Evolutionary conservation across 2,888 invertebrate species (phyloP).

Genomic region (Nebria brevicollis): DNA sequence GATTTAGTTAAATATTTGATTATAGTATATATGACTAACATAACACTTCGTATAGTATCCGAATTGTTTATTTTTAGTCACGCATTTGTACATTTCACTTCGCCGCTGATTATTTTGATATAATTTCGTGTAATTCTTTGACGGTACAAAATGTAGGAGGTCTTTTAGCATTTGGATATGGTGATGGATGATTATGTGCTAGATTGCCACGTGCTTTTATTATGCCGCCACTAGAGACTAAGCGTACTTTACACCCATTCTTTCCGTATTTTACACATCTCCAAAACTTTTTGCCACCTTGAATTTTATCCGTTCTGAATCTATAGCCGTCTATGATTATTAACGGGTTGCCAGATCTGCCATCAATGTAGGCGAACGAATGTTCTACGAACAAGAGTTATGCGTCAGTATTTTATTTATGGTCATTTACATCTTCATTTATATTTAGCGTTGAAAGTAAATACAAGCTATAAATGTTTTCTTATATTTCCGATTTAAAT

Average conservation of each 20-base stretch:
- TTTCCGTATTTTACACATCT: slow-evolving; percentile 53
- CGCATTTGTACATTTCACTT: not conserved
- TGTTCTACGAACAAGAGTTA: not conserved
- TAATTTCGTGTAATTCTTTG: not conserved
- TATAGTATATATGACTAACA: too few relatives aligned
- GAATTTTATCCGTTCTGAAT: slow-evolving; percentile 50
- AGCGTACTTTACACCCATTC: slow-evolving; percentile 53
- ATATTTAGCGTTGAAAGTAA: too few relatives aligned
- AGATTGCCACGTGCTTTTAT: not conserved
- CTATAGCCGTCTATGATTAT: slow-evolving; percentile 21
- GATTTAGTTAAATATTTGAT: too few relatives aligned
- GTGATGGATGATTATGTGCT: not conserved
- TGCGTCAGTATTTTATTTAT: not conserved
- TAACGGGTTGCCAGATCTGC: not conserved
- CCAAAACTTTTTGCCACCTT: slow-evolving; percentile 54
- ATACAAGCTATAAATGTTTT: too few relatives aligned
- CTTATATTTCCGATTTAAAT: too few relatives aligned
- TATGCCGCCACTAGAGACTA: slow-evolving; percentile 49
- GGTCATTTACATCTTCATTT: too few relatives aligned
- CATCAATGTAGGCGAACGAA: not conserved
- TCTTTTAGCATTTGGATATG: not conserved
- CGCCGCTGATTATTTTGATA: not conserved
- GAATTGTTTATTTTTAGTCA: too few relatives aligned
- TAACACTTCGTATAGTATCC: too few relatives aligned
- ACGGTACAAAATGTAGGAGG: not conserved